phyloP scores from a whole-genome alignment of 2,888 invertebrate species.

The Phyto melanocephala region DNA sequence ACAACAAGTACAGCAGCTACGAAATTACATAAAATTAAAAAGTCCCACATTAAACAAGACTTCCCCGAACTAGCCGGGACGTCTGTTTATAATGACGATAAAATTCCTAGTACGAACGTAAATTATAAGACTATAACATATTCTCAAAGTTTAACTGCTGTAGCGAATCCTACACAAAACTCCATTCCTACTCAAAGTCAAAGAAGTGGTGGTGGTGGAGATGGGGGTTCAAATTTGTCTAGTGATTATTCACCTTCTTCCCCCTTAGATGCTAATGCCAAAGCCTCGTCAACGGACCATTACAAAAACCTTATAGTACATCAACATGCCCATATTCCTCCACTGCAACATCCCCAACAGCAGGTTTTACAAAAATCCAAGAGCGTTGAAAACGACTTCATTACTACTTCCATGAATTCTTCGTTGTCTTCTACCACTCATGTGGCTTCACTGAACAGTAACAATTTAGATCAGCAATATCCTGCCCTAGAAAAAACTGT shows the following conservation, averaged over 20 bases:
- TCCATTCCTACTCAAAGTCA: slow-evolving; percentile 8
- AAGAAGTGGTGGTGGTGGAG: background rate
- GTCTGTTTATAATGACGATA: slow-evolving; percentile 19
- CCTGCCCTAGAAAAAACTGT: slow-evolving; percentile 79
- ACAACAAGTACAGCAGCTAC: slow-evolving; percentile 7
- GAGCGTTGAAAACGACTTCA: slow-evolving; percentile 76
- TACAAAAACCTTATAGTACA: slow-evolving; percentile 41
- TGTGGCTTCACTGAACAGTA: slow-evolving; percentile 69
- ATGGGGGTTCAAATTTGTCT: background rate
- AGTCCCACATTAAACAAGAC: slow-evolving; percentile 68
- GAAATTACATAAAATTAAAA: slow-evolving; percentile 65
- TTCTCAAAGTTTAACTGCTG: slow-evolving; percentile 70
- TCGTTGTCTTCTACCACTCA: slow-evolving; percentile 39
- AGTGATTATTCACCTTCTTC: slow-evolving; percentile 19
- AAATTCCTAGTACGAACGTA: slow-evolving; percentile 14
- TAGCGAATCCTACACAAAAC: slow-evolving; percentile 40
- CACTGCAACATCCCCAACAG: slow-evolving; percentile 48
- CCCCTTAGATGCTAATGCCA: slow-evolving; percentile 26
- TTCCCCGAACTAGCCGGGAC: slow-evolving; percentile 70
- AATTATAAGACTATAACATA: slow-evolving; percentile 65
- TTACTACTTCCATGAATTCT: slow-evolving; percentile 55
- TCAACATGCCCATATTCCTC: slow-evolving; percentile 44
- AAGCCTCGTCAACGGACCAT: slow-evolving; percentile 37
- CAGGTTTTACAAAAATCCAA: slow-evolving; percentile 77
- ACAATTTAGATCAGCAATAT: slow-evolving; percentile 78